Evolutionary conservation across 2,113 vertebrate genomes (phyloP), one percentile per base, ranked within the genome.

Genomic region (Callipepla squamata): DNA sequence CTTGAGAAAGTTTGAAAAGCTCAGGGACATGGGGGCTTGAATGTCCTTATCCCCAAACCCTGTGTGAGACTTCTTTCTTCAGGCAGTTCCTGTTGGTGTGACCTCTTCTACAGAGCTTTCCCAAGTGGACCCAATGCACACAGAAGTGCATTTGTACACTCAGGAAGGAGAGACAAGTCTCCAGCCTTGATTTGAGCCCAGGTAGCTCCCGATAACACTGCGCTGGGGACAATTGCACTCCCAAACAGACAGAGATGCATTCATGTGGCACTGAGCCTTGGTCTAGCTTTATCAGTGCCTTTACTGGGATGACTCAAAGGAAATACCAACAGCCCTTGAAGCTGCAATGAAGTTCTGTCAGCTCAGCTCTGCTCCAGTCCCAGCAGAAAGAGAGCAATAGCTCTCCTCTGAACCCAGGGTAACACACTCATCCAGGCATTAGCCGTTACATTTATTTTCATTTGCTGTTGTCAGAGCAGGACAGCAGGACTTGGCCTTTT

Each of bases 401-500:
- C 72, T 3, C 42, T 77, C 79, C 40, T 6, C 58, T 3, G 2
- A 85, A 63, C 76, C 80, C 83, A 69, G 63, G 42, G 40, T 44
- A 34, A 81, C 20, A 16, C 0, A 6, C 47, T 93, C 62, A 80
- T 80, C 84, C 76, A 86, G 73, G 44, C 73, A 20, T 86, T 77
- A 80, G 66, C 77, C 65, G 12, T 8, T 74, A 58, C 2, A 22
- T 55, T 84, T 20, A 26, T 74, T 89, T 38, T 67, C 50, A 53
- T 89, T 82, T 68, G 79, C 48, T 67, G 58, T 55, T 78, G 42
- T 44, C 74, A 45, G 76, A 57, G 51, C 81, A 80, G 77, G 47
- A 78, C 89, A 94, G 66, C 63, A n/a, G 90, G 80, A 61, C 23
- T 70, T 93, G 90, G 91, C 78, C 51, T 70, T 91, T 90, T 91